phyloP scores from a whole-genome alignment of 1,140 invertebrate species.

The Sminthurinus signatus region DNA sequence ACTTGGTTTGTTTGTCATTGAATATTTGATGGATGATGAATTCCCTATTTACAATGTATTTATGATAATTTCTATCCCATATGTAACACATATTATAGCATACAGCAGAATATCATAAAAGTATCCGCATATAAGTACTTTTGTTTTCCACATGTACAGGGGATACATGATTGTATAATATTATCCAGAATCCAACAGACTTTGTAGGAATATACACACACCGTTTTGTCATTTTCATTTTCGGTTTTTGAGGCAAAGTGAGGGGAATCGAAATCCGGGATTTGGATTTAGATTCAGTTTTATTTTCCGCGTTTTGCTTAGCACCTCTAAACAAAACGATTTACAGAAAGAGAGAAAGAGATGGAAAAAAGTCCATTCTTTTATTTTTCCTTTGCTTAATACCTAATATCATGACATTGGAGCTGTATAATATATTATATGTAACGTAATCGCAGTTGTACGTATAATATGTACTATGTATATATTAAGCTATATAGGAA shows the following conservation, averaged over 20 bases:
- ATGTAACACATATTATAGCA: not conserved
- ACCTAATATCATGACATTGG: too few relatives aligned
- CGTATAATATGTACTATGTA: too few relatives aligned
- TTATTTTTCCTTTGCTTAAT: not conserved
- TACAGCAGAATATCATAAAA: too few relatives aligned
- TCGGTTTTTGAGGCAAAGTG: not conserved
- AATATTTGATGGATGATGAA: slow-evolving; percentile 3
- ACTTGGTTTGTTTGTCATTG: too few relatives aligned
- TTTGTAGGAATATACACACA: not conserved
- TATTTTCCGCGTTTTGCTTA: slow-evolving; percentile 20
- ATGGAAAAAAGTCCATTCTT: slow-evolving; percentile 4
- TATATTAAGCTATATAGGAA: too few relatives aligned
- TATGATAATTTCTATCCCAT: not conserved
- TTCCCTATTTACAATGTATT: not conserved
- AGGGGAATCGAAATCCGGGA: not conserved
- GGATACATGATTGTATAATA: not conserved
- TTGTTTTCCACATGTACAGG: not conserved
- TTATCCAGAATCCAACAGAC: too few relatives aligned
- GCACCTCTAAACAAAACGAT: slow-evolving; percentile 26
- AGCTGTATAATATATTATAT: too few relatives aligned
- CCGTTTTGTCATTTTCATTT: not conserved
- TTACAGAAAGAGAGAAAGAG: slow-evolving; percentile 14
- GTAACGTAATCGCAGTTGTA: too few relatives aligned
- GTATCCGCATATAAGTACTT: too few relatives aligned
- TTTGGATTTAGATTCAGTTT: slow-evolving; percentile 1